A percentile compares a stretch with the other conserved stretches of the same genome.
Evolutionary conservation across 1,140 invertebrate species (phyloP).

Genomic region (Dolichoris vasculosae): DNA sequence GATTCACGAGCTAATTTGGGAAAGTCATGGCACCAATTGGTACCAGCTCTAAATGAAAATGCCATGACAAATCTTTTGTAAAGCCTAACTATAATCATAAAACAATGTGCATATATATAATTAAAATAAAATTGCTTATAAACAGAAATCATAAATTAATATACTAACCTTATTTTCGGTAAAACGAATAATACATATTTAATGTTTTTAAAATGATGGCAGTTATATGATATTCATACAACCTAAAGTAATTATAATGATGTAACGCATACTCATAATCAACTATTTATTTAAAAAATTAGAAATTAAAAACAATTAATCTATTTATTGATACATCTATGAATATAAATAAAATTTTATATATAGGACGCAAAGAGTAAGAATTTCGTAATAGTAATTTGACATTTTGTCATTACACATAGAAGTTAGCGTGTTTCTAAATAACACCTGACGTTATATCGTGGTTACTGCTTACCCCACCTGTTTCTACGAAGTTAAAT

Average conservation of each 20-base stretch:
- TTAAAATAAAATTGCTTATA: background rate
- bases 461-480: slow-evolving; percentile 2
- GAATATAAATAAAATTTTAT: background rate
- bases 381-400: background rate
- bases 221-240: no score
- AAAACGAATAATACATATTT: background rate
- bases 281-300: background rate
- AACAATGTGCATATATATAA: background rate
- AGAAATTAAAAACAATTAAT: background rate
- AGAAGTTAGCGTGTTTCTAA: background rate
- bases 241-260: no score
- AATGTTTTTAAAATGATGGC: background rate
- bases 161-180: background rate
- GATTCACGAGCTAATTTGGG: slow-evolving; percentile 80
- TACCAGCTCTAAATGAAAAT: slow-evolving; percentile 75
- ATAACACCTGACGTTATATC: background rate
- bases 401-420: background rate
- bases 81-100: background rate
- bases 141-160: background rate
- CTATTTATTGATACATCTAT: background rate
- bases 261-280: background rate
- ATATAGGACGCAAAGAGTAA: background rate
- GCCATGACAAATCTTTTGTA: slow-evolving; percentile 59
- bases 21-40: slow-evolving; percentile 80
- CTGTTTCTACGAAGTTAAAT: background rate